Base-by-base conservation (phyloP, 1,140 invertebrate genomes). In the Cotesia glomerata region DNA sequence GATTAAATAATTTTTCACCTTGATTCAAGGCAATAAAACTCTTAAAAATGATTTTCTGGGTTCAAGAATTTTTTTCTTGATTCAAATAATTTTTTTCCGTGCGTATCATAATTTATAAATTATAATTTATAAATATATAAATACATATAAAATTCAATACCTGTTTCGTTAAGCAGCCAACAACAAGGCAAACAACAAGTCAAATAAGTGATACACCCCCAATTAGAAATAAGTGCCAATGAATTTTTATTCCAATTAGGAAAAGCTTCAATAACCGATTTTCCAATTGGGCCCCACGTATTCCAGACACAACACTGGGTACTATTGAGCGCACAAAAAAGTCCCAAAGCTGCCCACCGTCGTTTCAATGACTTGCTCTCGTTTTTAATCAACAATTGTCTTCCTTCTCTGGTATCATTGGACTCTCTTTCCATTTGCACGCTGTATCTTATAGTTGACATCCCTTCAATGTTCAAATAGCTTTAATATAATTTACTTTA, bases 261-360 rank as follows among this genome's bases (percentile, higher is more conserved):
- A 78, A 87, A 90, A 4, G 87, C 88, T 66, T 78, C 75, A 34
- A 87, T 76, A 9, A 80, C 82, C 8, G 87, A 84, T n/a, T 78
- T 75, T 2, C 87, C 82, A 54, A 90, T 88, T 3, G 89, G 89
- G 34, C 86, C 87, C 86, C 88, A 90, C 4, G 88, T 89, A 76
- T 89, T 90, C 88, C 89, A 89, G 8, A 89, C 76, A 32, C 73
- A 80, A 39, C 77, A 77, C 56, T 81, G 81, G n/a, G 69, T 72
- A 62, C 75, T 79, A 9, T 72, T 64, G n/a, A 82, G 65, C 4
- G 74, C 73, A 56, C 77, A 76, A 51, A 78, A 82, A 7, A 82
- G 72, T 51, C 74, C 74, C 45, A 82, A 62, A 54, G 79, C 79
- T 2, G 79, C 26, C 79, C 80, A 79, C 7, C 76, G 66, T 64